Conservation (phyloP, 2,797 vertebrate genomes). For the Botia almorhae region DNA sequence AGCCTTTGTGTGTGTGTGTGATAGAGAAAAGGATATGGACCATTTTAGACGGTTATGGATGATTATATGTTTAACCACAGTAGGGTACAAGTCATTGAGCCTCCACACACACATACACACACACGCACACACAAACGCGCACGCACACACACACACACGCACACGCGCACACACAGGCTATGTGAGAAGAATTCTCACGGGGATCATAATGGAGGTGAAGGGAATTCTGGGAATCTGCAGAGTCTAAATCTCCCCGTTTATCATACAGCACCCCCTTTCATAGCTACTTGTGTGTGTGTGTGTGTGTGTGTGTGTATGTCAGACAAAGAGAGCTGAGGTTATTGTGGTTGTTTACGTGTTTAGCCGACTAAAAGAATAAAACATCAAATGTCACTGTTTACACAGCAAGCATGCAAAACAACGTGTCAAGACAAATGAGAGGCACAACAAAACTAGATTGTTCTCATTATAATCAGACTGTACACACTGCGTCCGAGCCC, state of each 20-base stretch:
- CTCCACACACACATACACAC: conserved; percentile 6
- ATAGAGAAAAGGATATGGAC: conserved; percentile 32
- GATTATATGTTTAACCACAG: conserved; percentile 59
- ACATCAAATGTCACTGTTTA: neutral
- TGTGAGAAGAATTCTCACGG: conserved; percentile 33
- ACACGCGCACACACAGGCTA: neutral
- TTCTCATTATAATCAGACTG: neutral
- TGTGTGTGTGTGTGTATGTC: conserved; percentile 7
- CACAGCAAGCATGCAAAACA: neutral
- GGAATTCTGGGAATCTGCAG: conserved; percentile 32
- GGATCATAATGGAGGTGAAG: conserved; percentile 44
- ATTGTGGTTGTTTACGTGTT: neutral
- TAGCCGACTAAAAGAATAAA: neutral
- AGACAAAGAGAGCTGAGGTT: conserved; percentile 22
- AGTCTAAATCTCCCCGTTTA: conserved; percentile 40
- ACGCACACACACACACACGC: too few species aligned
- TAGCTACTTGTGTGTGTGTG: neutral
- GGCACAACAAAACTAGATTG: neutral
- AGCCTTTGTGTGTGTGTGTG: conserved; percentile 25
- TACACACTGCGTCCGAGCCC: neutral
- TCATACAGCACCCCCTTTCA: conserved; percentile 5
- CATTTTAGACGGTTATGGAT: conserved; percentile 51
- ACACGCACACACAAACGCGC: conserved; percentile 5
- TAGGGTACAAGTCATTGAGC: conserved; percentile 38
- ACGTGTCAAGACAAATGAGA: neutral